Evolutionary conservation across 2,888 invertebrate species (phyloP), one percentile per base, ranked within the genome.

Genomic region (Melinaea marsaeus): DNA sequence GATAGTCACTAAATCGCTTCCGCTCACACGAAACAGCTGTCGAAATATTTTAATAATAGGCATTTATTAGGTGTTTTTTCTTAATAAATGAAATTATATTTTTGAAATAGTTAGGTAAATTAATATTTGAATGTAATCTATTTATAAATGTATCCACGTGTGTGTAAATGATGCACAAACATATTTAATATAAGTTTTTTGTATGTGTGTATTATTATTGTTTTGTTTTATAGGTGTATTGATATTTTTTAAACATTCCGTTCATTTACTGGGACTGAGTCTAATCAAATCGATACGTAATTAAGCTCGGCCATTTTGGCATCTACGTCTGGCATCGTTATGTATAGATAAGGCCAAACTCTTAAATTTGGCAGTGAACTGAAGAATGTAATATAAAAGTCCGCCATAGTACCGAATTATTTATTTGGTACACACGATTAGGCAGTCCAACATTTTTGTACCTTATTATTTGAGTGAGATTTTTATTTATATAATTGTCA

Each of bases 71-170:
- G 76, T 79, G 77, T 80, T 73, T 78, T 75, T 76, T 77, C 77
- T 67, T 63, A 61, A 56, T 63, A 73, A 78, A 83, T 81, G 79
- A 77, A 84, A 78, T 22, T 88, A 86, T 88, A 89, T 89, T 88
- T 89, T 89, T 88, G 75, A 75, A 76, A 71, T 73, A 73, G 72
- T 67, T 74, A 74, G 72, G 76, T 72, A 78, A 76, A 77, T 80
- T 79, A 71, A 71, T 61, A 60, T 66, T 85, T 86, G 85, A 73
- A 84, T 84, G 84, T 83, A 76, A 58, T 62, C 62, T 45, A 62
- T 64, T 64, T 60, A 42, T 63, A 64, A 59, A 56, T 57, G 60
- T 77, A 74, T 65, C 65, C 60, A 48, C 63, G 61, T 65, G 65
- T 69, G 68, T 67, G 61, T 63, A 60, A 66, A 60, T 58, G 56